A percentile compares a stretch with the other conserved stretches of the same genome.
Evolutionary conservation across 1,140 invertebrate genomes (phyloP).

Genomic region (Aethina tumida): DNA sequence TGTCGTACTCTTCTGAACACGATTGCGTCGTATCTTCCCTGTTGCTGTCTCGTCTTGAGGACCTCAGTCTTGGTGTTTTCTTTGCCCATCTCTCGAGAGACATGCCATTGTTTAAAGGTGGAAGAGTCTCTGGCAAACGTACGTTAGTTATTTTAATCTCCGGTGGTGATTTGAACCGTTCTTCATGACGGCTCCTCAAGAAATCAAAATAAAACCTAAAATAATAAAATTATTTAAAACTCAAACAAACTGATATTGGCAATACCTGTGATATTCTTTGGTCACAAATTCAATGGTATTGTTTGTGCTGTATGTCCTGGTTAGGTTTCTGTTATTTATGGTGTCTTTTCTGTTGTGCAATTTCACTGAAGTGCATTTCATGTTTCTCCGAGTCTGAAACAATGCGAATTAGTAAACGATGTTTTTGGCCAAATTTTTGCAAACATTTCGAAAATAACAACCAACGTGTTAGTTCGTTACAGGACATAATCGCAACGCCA

Average conservation of each 20-base stretch:
- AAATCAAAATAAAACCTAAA: conserved; percentile 3
- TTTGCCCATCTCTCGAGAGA: conserved; percentile 19
- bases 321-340: conserved; percentile 4
- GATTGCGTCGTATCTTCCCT: neutral
- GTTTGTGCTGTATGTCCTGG: neutral
- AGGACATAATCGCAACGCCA: too few species aligned
- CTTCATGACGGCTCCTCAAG: neutral
- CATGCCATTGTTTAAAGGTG: conserved; percentile 14
- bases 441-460: too few species aligned
- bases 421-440: too few species aligned
- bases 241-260: neutral
- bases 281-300: conserved; percentile 2
- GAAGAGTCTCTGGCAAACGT: conserved; percentile 13
- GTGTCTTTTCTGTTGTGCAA: conserved; percentile 5
- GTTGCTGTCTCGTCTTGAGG: conserved; percentile 4
- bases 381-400: too few species aligned
- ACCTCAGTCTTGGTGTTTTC: conserved; percentile 18
- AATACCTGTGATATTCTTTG: conserved; percentile 7
- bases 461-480: too few species aligned
- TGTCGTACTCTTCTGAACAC: conserved; percentile 5
- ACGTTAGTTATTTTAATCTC: conserved; percentile 16
- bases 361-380: conserved; percentile 13
- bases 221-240: neutral
- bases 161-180: conserved; percentile 1
- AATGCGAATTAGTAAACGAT: too few species aligned